Conservation (phyloP, 2,888 invertebrate species). For the Amphipyra berbera region DNA sequence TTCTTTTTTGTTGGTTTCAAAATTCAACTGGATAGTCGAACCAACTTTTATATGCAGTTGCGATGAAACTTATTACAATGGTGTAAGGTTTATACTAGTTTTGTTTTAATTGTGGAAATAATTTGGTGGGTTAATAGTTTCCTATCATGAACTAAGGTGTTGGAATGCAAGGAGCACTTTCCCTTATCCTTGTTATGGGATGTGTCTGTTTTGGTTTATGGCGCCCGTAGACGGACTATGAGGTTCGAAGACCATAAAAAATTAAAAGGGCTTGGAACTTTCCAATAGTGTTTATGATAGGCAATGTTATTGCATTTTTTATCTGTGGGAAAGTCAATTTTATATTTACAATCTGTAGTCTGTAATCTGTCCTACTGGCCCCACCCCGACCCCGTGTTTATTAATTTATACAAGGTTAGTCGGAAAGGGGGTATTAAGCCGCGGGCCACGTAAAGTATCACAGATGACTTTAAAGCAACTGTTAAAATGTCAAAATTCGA, state of each 20-base stretch:
- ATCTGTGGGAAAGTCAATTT: too few relatives aligned
- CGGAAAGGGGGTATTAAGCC: too few relatives aligned
- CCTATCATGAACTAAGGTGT: slow-evolving; percentile 55
- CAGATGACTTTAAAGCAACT: too few relatives aligned
- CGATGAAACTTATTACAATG: neutral
- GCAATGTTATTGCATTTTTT: too few relatives aligned
- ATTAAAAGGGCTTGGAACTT: slow-evolving; percentile 18
- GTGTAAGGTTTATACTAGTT: neutral
- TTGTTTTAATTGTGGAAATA: neutral
- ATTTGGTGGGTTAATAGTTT: slow-evolving; percentile 39
- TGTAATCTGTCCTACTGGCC: too few relatives aligned
- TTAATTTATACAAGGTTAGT: too few relatives aligned
- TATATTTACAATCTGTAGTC: too few relatives aligned
- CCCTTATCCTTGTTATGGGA: slow-evolving; percentile 60
- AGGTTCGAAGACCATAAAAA: slow-evolving; percentile 3
- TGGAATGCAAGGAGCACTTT: slow-evolving; percentile 71
- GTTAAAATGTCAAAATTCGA: too few relatives aligned
- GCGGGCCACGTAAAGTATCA: too few relatives aligned
- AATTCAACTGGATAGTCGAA: neutral
- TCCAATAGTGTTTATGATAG: slow-evolving; percentile 7
- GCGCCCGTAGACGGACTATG: slow-evolving; percentile 12
- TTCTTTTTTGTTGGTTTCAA: slow-evolving; percentile 11
- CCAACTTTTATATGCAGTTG: neutral
- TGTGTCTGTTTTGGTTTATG: slow-evolving; percentile 23
- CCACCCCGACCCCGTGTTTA: too few relatives aligned